phyloP scores from a whole-genome alignment of 2,797 vertebrate genomes.

The Pteropus rufus region DNA sequence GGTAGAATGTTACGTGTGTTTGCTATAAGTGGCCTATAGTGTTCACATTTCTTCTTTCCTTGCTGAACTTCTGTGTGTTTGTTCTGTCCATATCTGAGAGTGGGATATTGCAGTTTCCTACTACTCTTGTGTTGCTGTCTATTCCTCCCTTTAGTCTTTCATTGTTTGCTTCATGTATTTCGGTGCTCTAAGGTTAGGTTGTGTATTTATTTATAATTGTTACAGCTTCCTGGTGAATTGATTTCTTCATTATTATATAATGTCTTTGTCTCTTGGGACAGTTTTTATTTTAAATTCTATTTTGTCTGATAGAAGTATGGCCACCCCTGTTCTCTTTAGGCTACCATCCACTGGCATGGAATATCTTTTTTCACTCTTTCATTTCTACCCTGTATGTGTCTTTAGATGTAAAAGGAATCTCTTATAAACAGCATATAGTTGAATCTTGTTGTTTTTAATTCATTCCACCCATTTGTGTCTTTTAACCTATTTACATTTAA shows the following conservation, averaged over 20 bases:
- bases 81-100: not conserved
- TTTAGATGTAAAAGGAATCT: not conserved
- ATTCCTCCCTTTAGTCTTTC: not conserved
- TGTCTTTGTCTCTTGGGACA: not conserved
- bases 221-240: not conserved
- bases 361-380: not conserved
- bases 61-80: not conserved
- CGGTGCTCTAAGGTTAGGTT: not conserved
- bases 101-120: not conserved
- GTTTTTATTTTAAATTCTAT: not conserved
- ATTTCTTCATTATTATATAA: not conserved
- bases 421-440: not conserved
- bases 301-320: not conserved
- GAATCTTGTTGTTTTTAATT: not conserved
- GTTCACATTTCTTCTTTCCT: not conserved
- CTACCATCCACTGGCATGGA: not conserved
- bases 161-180: not conserved
- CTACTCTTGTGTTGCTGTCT: not conserved
- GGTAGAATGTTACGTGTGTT: not conserved
- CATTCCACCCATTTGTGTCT: not conserved
- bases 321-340: not conserved
- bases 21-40: not conserved
- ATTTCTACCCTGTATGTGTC: not conserved
- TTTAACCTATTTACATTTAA: not conserved
- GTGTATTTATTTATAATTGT: not conserved